A percentile compares a stretch with the other conserved stretches of the same genome.
Evolutionary conservation across 1,140 invertebrate genomes (phyloP).

Genomic region (Heliothis subflexa): DNA sequence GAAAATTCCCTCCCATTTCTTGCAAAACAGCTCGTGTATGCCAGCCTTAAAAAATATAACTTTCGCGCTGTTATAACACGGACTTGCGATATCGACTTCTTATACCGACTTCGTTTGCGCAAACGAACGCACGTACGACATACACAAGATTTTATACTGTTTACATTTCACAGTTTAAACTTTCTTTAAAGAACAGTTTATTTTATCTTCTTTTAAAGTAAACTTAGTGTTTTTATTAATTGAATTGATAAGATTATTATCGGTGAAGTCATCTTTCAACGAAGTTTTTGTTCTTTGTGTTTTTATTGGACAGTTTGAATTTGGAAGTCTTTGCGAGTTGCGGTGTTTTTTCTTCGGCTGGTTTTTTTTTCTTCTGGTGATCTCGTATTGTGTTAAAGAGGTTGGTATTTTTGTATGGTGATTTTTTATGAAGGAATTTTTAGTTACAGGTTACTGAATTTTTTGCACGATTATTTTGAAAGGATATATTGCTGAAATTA

Average conservation of each 20-base stretch:
- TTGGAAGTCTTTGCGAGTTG: neutral
- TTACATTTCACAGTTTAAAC: constrained; percentile 12
- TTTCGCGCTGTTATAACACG: constrained; percentile 18
- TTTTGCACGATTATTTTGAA: too few species aligned
- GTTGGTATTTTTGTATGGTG: neutral
- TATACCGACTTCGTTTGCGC: neutral
- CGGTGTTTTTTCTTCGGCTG: neutral
- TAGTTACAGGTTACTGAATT: too few species aligned
- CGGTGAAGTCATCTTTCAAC: neutral
- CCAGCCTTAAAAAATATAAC: neutral
- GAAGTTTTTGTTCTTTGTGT: neutral
- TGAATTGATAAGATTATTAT: neutral
- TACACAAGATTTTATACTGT: neutral
- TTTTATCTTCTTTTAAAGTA: neutral
- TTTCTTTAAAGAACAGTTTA: neutral
- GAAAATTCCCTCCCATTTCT: neutral
- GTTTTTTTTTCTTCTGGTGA: neutral
- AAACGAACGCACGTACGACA: neutral
- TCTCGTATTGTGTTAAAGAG: neutral
- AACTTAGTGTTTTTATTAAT: neutral
- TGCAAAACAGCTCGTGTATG: neutral
- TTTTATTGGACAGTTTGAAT: neutral
- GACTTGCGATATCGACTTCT: neutral
- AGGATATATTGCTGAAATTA: too few species aligned
- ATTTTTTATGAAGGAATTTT: too few species aligned